Percentiles rank a stretch among this genome's conserved stretches.
Evolutionary conservation across 2,888 invertebrate species (phyloP).

Genomic region (Thereva nobilitata): DNA sequence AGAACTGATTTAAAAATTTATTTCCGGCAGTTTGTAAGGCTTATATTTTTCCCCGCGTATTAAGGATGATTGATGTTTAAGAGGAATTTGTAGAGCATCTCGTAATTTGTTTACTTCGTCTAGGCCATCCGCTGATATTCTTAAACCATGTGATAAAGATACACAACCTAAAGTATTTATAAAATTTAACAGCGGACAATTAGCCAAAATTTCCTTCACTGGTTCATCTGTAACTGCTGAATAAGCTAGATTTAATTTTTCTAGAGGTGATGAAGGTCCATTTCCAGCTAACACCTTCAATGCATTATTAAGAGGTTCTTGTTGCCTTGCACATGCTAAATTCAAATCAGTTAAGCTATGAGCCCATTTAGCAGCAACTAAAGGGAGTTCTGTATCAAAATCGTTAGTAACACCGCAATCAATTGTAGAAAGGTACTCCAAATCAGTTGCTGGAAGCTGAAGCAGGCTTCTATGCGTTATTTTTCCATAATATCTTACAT

Average conservation of each 20-base stretch:
- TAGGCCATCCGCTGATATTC: slow-evolving; percentile 74
- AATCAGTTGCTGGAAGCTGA: too few relatives aligned
- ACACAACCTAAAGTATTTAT: slow-evolving; percentile 85
- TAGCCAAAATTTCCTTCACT: slow-evolving; percentile 74
- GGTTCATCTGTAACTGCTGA: slow-evolving; percentile 81
- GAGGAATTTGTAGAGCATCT: slow-evolving; percentile 62
- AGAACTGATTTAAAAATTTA: too few relatives aligned
- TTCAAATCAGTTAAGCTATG: slow-evolving; percentile 84
- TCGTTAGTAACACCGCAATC: too few relatives aligned
- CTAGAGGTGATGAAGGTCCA: slow-evolving; percentile 69
- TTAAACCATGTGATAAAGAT: slow-evolving; percentile 84
- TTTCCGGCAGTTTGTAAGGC: too few relatives aligned
- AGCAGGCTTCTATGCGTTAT: too few relatives aligned
- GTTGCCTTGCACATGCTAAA: slow-evolving; percentile 83
- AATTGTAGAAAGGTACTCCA: too few relatives aligned
- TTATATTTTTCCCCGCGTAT: slow-evolving; percentile 7
- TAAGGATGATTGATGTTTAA: slow-evolving; percentile 47
- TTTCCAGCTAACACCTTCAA: slow-evolving; percentile 75
- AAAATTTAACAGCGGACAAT: slow-evolving; percentile 73
- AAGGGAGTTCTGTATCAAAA: slow-evolving; percentile 73
- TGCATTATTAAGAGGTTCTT: slow-evolving; percentile 74
- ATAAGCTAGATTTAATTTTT: slow-evolving; percentile 79
- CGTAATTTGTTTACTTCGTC: slow-evolving; percentile 66
- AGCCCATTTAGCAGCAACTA: slow-evolving; percentile 85
- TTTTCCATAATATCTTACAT: too few relatives aligned